These are phyloP conservation scores for Mormyrops boulengeri DNA, from an alignment of 2,797 vertebrate genomes.

Conservation along the genomic window DNA sequence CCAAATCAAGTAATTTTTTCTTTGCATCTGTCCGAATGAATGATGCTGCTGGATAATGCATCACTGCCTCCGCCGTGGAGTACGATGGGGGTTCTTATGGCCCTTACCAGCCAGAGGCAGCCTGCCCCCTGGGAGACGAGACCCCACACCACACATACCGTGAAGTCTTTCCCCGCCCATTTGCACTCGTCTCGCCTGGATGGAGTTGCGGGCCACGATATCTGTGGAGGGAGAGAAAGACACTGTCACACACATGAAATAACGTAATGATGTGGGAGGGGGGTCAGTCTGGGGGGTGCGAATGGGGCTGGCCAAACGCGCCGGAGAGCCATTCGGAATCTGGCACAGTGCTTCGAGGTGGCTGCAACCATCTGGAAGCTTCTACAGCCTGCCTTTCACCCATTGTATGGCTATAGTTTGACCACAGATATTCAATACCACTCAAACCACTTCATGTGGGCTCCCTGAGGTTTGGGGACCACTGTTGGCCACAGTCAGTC, in stretches of 20 bases:
- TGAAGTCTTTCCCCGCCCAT: slow-evolving; percentile 96
- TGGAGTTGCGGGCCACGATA: slow-evolving; percentile 84
- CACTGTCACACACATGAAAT: neutral
- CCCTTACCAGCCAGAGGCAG: neutral
- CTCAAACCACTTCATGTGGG: neutral
- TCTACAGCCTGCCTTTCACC: neutral
- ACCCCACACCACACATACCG: slow-evolving; percentile 62
- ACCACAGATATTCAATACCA: neutral
- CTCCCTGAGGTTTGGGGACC: neutral
- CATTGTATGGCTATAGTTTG: neutral
- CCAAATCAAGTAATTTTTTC: neutral
- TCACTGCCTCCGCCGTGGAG: neutral
- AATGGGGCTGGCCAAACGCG: neutral
- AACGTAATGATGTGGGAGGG: neutral
- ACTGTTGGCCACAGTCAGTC: neutral
- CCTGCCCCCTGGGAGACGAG: neutral
- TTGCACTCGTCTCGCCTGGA: slow-evolving; percentile 92
- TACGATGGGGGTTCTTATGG: neutral
- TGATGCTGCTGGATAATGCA: neutral
- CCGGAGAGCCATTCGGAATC: neutral
- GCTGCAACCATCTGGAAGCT: neutral
- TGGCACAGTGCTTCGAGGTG: neutral
- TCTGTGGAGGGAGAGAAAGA: slow-evolving; percentile 58
- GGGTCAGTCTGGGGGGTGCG: neutral
- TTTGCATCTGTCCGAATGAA: neutral